Evolutionary conservation across 1,140 invertebrate genomes (phyloP), one percentile per base, ranked within the genome.

Genomic region (Danaus melanippus): DNA sequence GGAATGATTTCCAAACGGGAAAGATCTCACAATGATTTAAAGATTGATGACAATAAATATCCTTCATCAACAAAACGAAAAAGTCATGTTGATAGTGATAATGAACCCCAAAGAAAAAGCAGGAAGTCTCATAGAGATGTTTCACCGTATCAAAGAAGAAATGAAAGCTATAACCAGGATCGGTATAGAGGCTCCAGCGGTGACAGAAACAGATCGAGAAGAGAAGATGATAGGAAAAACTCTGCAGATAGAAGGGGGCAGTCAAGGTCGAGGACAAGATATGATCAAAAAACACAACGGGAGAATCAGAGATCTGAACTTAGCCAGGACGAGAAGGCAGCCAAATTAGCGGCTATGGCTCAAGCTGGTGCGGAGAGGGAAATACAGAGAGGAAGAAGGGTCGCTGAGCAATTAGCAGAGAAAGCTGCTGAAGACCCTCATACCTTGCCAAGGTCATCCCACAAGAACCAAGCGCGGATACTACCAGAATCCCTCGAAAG

Each of bases 321-420:
- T 42, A 86, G 74, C 58, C 91, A 92, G 60, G 88, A 91, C 62
- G 95, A 97, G 76, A 93, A 92, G 62, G 91, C 95, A 71, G 87
- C 86, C 46, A 88, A 88, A 53, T 79, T 94, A 56, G 87, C 89
- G 48, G 94, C 96, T 86, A 98, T 98, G 96, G 92, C 94, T 89
- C 69, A 74, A 0, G 83, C 80, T 0, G 83, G 83, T 0, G 63
- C 64, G 0, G 73, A 79, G 53, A 65, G 81, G 0, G 83, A 86
- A 61, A 53, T 64, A 6, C 57, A 76, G 55, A 69, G 83, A 10
- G 73, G 69, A 0, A 49, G 57, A 0, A 76, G 80, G 12, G 79
- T 86, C 21, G 78, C 78, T 8, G 50, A 62, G 12, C 78, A 83
- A 52, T 55, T 75, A 11, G 63, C 56, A 43, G 76, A 75, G 52